Conservation (phyloP, 2,113 vertebrate species). For the Scophthalmus maximus region DNA sequence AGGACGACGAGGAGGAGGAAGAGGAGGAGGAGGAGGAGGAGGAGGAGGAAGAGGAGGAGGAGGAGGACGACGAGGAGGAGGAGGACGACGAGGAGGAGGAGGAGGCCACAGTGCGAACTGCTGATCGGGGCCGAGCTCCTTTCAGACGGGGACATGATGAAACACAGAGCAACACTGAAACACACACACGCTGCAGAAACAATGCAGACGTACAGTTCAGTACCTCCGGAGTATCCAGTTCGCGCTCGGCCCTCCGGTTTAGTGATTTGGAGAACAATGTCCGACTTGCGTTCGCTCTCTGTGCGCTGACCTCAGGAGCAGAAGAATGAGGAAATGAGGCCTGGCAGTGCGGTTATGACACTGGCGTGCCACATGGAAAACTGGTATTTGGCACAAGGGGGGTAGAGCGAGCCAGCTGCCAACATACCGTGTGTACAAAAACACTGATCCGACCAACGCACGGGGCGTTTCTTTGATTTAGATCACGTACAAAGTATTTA, state of each 20-base stretch:
- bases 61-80: constrained; percentile 16
- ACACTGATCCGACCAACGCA: constrained; percentile 40
- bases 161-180: constrained; percentile 53
- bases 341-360: constrained; percentile 55
- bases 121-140: constrained; percentile 36
- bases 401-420: constrained; percentile 29
- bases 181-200: constrained; percentile 24
- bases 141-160: constrained; percentile 66
- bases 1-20: no score
- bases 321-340: constrained; percentile 75
- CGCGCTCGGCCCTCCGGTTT: constrained; percentile 39
- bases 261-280: constrained; percentile 56
- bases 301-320: constrained; percentile 52
- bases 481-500: neutral
- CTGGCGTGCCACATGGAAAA: constrained; percentile 64
- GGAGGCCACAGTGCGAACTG: constrained; percentile 26
- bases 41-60: neutral
- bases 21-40: constrained; percentile 3
- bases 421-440: constrained; percentile 44
- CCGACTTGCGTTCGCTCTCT: constrained; percentile 17
- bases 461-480: no score
- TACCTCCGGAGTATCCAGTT: constrained; percentile 49
- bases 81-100: constrained; percentile 24
- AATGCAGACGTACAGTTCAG: constrained; percentile 40
- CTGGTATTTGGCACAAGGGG: constrained; percentile 53